These are phyloP conservation scores for Scaptomyza flava DNA, from an alignment of 2,888 invertebrate genomes.

Conservation along the genomic window DNA sequence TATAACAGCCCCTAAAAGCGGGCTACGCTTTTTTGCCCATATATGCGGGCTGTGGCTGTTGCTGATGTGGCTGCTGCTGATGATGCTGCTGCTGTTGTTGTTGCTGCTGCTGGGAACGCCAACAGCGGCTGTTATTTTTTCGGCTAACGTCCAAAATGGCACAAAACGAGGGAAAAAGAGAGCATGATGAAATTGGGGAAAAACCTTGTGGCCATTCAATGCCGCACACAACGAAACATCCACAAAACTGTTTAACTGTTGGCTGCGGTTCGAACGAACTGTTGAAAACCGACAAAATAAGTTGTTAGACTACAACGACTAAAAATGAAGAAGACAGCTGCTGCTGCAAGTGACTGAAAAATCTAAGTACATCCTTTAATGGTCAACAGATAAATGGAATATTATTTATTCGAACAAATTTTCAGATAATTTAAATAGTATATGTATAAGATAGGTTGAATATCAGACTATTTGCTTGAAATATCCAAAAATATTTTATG, in stretches of 20 bases:
- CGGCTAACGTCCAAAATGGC: conserved; percentile 12
- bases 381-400: neutral
- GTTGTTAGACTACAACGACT: conserved; percentile 9
- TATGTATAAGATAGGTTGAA: too few species aligned
- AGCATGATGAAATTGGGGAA: conserved; percentile 14
- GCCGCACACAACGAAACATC: conserved; percentile 4
- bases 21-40: conserved; percentile 51
- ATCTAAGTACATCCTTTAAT: conserved; percentile 2
- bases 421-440: too few species aligned
- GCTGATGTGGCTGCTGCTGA: conserved; percentile 20
- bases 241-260: conserved; percentile 17
- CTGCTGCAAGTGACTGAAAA: conserved; percentile 9
- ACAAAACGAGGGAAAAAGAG: conserved; percentile 4
- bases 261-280: conserved; percentile 21
- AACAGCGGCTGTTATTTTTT: conserved; percentile 57
- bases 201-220: conserved; percentile 30
- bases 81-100: conserved; percentile 30
- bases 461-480: too few species aligned
- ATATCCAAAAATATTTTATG: too few species aligned
- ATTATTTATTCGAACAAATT: neutral
- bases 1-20: conserved; percentile 58
- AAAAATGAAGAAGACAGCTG: conserved; percentile 10
- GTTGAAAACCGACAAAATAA: conserved; percentile 20
- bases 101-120: conserved; percentile 53
- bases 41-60: conserved; percentile 53